Base-by-base conservation (phyloP, 2,113 vertebrate genomes). In the Semicossyphus pulcher region DNA sequence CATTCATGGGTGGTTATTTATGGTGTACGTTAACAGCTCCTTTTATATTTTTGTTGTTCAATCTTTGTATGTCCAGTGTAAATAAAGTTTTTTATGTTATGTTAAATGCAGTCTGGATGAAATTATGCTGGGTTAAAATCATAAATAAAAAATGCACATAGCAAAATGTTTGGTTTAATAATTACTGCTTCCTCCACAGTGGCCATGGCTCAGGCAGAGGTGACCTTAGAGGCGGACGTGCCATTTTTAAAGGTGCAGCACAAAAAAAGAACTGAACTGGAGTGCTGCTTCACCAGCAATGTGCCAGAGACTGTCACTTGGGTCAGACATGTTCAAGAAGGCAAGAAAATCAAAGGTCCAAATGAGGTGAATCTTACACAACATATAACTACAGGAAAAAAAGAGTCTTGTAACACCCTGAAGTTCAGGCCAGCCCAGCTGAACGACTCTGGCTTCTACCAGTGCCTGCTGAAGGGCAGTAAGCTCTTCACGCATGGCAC, bases 371-470 rank as follows among this genome's bases (percentile, higher is more conserved):
- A 0, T 0, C 0, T 0, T 15, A 11, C 36, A 18, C 6, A 37
- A 1, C 0, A 0, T 25, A 45, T 23, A 16, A 20, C 0, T 12
- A 1, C 0, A 0, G 2, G 0, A 0, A 20, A 3, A 4, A 1
- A 2, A 4, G 0, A 0, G 4, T 0, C 0, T 0, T 94, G 93
- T 48, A 1, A 29, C 7, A 9, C 0, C 1, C 37, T 95, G 1
- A 20, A 0, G 1, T 1, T 94, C 0, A 0, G 0, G 0, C 0
- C 10, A 0, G 61, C 70, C 16, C 0, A 4, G 3, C 0, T 81
- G 32, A 31, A 31, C 3, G 21, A 95, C 65, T 5, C 64, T 0
- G 93, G 88, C 8, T 12, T 94, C 48, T 95, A 94, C 86, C 58
- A 15, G 8, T 95, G 94, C 41, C 0, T 0, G 1, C 36, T 86